Evolutionary conservation across 2,113 vertebrate species (phyloP), one percentile per base, ranked within the genome.

Genomic region (Mohoua ochrocephala): DNA sequence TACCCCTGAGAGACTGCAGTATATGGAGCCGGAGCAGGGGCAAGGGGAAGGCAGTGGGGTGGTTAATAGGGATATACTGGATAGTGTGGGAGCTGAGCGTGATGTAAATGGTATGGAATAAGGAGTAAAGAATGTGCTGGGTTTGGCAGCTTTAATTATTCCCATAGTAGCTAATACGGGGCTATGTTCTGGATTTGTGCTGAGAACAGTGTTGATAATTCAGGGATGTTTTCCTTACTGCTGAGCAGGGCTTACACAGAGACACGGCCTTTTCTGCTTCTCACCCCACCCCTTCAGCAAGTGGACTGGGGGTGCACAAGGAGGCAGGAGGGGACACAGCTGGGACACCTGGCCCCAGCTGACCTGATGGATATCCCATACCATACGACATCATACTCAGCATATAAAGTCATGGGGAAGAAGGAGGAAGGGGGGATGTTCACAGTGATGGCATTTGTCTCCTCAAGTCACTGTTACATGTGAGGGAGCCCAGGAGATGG

Each of bases 281-380:
- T 74, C 33, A 59, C 4, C 3, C 44, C 33, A 24, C 5, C 27
- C 37, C 19, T 52, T 19, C 53, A 82, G 15, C 0, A 0, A 28
- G 44, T 50, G 45, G 16, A 44, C 1, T 45, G 39, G 24, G 33
- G 7, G 3, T 67, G 53, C 1, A 39, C 45, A 68, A 60, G 33
- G 20, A 75, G 53, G 13, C 1, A 0, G 53, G 28, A 89, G 28
- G 52, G 10, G 15, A 77, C 15, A 52, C 17, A 77, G 33, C 33
- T 35, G 23, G 23, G 27, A 10, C 27, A 73, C 22, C 39, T 86
- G 52, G 15, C 31, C 6, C 35, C 42, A 80, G 27, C 22, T 37
- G 19, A 65, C 37, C 11, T 27, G 16, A 37, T 19, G 44, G 39
- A 10, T n/a, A 68, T n/a, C 39, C 33, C 53, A 75, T 9, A 26